A percentile compares a stretch with the other conserved stretches of the same genome.
Conservation (phyloP, 2,797 vertebrate genomes). For the Microcaecilia unicolor region DNA sequence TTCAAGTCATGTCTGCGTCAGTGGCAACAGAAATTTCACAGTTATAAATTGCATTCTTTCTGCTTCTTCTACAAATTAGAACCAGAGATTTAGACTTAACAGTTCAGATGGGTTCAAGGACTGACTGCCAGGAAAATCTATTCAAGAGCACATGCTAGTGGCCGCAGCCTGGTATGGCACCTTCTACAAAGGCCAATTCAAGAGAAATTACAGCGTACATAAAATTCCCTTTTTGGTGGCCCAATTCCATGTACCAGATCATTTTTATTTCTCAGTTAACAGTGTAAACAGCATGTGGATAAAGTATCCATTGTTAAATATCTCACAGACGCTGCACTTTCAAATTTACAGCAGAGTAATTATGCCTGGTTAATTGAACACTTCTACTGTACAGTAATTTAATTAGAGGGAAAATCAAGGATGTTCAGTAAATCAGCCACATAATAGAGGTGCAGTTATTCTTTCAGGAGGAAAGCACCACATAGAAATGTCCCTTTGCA, state of each 20-base stretch:
- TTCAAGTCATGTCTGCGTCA: background rate
- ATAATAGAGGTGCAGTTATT: no score
- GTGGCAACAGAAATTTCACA: slow-evolving; percentile 25
- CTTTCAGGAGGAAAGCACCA: no score
- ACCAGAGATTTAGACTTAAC: slow-evolving; percentile 31
- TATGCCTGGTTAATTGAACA: slow-evolving; percentile 29
- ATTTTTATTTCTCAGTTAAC: slow-evolving; percentile 39
- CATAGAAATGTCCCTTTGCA: no score
- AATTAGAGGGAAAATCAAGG: no score
- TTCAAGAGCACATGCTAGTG: slow-evolving; percentile 90
- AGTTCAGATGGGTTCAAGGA: slow-evolving; percentile 20
- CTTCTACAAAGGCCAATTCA: background rate
- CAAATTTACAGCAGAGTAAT: slow-evolving; percentile 20
- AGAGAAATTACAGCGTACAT: slow-evolving; percentile 5
- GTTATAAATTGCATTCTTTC: slow-evolving; percentile 44
- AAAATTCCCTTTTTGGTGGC: slow-evolving; percentile 24
- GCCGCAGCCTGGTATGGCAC: slow-evolving; percentile 60
- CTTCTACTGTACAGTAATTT: slow-evolving; percentile 30
- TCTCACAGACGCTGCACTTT: slow-evolving; percentile 29
- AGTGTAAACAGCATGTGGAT: slow-evolving; percentile 29
- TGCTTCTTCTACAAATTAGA: slow-evolving; percentile 43
- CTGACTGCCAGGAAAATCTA: slow-evolving; percentile 52
- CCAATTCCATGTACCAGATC: slow-evolving; percentile 19
- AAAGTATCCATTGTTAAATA: slow-evolving; percentile 46
- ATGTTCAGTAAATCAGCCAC: no score